Evolutionary conservation across 2,888 invertebrate genomes (phyloP).

Genomic region (Tromatobia lineatoria): DNA sequence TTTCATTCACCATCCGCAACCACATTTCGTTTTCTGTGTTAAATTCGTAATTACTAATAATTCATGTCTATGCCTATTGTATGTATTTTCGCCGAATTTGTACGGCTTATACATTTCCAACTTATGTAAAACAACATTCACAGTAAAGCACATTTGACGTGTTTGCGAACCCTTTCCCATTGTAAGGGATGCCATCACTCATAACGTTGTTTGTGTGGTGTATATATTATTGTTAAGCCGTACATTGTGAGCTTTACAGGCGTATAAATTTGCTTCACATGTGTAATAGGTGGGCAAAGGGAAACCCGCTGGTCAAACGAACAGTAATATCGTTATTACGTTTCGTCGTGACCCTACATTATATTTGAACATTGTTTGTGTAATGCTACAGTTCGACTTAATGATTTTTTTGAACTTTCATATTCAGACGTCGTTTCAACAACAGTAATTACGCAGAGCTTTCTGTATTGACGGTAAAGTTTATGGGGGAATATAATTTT

Average conservation of each 20-base stretch:
- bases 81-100: too few species aligned
- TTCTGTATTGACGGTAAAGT: neutral
- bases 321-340: neutral
- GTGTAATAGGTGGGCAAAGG: neutral
- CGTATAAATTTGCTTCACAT: neutral
- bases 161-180: neutral
- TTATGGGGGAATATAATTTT: conserved; percentile 7
- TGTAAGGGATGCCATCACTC: neutral
- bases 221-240: neutral
- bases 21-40: too few species aligned
- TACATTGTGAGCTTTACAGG: neutral
- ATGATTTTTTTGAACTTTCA: neutral
- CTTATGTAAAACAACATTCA: neutral
- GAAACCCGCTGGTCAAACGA: neutral
- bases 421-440: neutral
- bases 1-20: too few species aligned
- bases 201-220: neutral
- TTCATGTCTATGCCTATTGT: too few species aligned
- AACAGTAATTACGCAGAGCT: neutral
- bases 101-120: too few species aligned
- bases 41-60: too few species aligned
- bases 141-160: too few species aligned
- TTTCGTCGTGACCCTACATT: neutral
- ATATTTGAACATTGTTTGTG: neutral
- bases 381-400: neutral